Evolutionary conservation across 2,888 invertebrate genomes (phyloP), one percentile per base, ranked within the genome.

Genomic region (Cheilosia vernalis): DNA sequence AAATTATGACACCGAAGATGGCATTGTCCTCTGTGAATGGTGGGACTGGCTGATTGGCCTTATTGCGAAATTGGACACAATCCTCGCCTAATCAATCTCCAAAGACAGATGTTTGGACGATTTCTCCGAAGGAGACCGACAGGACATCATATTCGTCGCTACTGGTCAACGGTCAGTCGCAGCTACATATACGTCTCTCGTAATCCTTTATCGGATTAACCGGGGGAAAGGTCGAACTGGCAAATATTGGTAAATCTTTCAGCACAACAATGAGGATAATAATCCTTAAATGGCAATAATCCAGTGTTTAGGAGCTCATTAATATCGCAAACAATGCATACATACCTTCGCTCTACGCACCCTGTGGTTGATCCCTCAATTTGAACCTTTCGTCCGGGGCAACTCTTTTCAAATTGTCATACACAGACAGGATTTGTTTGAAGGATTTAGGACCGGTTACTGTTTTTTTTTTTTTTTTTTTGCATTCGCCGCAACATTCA

Each of bases 191-290:
- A 51, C 17, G 17, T 49, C 24, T 51, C 15, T 27, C 24, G 51
- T 76, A 85, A 85, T 85, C 85, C 85, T 85, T 85, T 85, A 85
- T 77, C 85, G 81, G 81, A 81, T 85, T 85, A 77, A 55, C 76
- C 81, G 61, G 60, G 27, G 33, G 79, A 33, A 60, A 67, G 85
- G 81, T 66, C 60, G 85, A 72, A 77, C 77, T 63, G 61, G 76
- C 81, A 85, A 85, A 85, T 85, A 85, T 85, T 85, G 72, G 85
- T 85, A 85, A 85, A 85, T 70, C 85, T 77, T 72, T 33, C 21
- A 53, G 67, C 51, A 81, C 61, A 63, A 85, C 85, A 85, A 85
- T 81, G 51, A 85, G 76, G 85, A 85, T 85, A 81, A 85, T 85
- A 85, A 81, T 85, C 85, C 80, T 72, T 81, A 81, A 85, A 85